phyloP scores from a whole-genome alignment of 2,797 vertebrate species.

The Ceryle rudis region DNA sequence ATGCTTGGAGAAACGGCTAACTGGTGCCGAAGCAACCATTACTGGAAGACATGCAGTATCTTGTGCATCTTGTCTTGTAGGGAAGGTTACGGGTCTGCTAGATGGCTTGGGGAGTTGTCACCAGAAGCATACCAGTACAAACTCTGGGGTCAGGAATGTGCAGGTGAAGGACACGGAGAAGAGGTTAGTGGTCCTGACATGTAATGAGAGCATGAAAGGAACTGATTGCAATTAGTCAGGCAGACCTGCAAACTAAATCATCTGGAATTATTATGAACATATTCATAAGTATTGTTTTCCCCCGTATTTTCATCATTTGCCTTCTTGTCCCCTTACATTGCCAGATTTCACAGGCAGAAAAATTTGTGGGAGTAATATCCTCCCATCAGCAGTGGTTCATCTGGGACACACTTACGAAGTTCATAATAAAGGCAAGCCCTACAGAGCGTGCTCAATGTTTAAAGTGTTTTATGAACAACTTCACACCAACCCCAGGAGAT shows the following conservation, averaged over 20 bases:
- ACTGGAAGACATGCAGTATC: neutral
- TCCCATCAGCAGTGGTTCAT: slow-evolving; percentile 63
- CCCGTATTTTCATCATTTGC: neutral
- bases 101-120: neutral
- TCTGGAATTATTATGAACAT: neutral
- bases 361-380: slow-evolving; percentile 73
- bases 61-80: neutral
- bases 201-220: neutral
- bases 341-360: slow-evolving; percentile 58
- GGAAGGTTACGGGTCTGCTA: neutral
- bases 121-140: neutral
- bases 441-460: slow-evolving; percentile 68
- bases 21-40: neutral
- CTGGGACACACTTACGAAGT: slow-evolving; percentile 71
- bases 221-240: neutral
- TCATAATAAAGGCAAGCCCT: slow-evolving; percentile 72
- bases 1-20: neutral
- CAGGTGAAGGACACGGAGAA: neutral
- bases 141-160: neutral
- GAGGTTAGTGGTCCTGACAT: neutral
- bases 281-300: neutral
- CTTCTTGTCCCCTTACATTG: neutral
- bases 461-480: slow-evolving; percentile 75
- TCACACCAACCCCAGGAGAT: slow-evolving; percentile 66
- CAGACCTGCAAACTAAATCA: neutral